Evolutionary conservation across 2,888 invertebrate species (phyloP), one percentile per base, ranked within the genome.

Genomic region (Melieria crassipennis): DNA sequence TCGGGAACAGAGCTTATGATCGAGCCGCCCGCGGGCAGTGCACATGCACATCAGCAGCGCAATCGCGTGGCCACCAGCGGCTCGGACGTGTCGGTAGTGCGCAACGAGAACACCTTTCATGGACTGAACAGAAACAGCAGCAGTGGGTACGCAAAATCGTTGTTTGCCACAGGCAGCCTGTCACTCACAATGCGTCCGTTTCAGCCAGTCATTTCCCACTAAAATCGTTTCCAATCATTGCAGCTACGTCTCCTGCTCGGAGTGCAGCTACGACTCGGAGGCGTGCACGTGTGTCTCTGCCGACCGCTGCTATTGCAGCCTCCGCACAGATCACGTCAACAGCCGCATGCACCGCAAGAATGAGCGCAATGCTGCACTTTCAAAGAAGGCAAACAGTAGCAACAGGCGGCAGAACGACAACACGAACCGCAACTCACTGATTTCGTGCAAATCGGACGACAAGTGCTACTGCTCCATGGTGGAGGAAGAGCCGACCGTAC

Each of bases 231-330:
- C 10, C 57, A 57, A 57, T 57, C 50, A 74, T 61, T 91, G 7
- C 76, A 87, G 87, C 7, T 95, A 95, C 82, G 94, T 95, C 1
- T 94, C 94, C 4, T 96, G 95, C 84, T 95, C 95, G 57, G 96
- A 96, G 85, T 96, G 96, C 82, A 91, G 92, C 76, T 92, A 92
- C 82, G 95, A 95, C 81, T 94, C 94, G 3, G 95, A 95, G 78
- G 92, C 94, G 11, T 95, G 95, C 81, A 91, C 91, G 10, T 93
- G 92, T 78, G 88, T 89, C 43, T 91, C 91, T 0, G 91, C 93
- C 0, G 95, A 95, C 82, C 92, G 94, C 79, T 96, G 96, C 80
- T 96, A 96, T 81, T 96, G 96, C 82, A 94, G 94, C 4, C 78
- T 83, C 48, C 82, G 79, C 63, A 81, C 80, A 47, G 84, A 79